These are phyloP conservation scores for Mormyrus lacerda DNA, from an alignment of 2,113 vertebrate genomes.

Conservation along the genomic window DNA sequence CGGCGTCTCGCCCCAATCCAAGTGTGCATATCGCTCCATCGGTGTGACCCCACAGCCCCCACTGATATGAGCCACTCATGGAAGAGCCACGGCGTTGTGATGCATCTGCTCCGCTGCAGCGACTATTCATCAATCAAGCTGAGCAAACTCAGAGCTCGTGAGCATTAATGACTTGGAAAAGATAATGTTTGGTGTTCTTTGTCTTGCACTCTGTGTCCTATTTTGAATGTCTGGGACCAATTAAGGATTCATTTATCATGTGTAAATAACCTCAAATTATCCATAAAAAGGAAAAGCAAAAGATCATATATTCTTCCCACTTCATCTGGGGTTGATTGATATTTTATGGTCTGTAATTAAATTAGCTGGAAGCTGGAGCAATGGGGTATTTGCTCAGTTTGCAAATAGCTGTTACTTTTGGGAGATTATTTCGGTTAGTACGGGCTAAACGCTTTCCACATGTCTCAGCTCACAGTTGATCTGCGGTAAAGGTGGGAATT, in stretches of 20 bases:
- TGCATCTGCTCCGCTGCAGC: not conserved
- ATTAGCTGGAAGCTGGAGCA: constrained; percentile 49
- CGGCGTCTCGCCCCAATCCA: not conserved
- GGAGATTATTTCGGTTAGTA: constrained; percentile 30
- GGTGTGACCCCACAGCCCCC: not conserved
- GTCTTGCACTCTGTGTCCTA: constrained; percentile 36
- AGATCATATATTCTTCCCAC: constrained; percentile 50
- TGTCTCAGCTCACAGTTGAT: constrained; percentile 48
- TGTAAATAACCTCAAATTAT: constrained; percentile 67
- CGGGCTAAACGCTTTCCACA: constrained; percentile 52
- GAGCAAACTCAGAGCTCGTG: constrained; percentile 9
- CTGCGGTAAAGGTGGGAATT: constrained; percentile 53
- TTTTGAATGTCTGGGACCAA: constrained; percentile 41
- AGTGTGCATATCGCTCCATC: too few relatives aligned
- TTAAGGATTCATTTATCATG: constrained; percentile 58
- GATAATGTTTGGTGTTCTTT: constrained; percentile 28
- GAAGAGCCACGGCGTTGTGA: not conserved
- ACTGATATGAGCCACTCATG: not conserved
- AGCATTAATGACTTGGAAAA: constrained; percentile 33
- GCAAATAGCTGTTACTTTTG: constrained; percentile 44
- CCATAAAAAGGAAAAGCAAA: constrained; percentile 54
- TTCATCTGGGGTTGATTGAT: constrained; percentile 65
- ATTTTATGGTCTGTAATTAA: constrained; percentile 63
- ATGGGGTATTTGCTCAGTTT: constrained; percentile 38
- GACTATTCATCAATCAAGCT: not conserved